phyloP scores from a whole-genome alignment of 30 jellyfish, hydroid and myxozoan species.

The Turritopsis rubra region DNA sequence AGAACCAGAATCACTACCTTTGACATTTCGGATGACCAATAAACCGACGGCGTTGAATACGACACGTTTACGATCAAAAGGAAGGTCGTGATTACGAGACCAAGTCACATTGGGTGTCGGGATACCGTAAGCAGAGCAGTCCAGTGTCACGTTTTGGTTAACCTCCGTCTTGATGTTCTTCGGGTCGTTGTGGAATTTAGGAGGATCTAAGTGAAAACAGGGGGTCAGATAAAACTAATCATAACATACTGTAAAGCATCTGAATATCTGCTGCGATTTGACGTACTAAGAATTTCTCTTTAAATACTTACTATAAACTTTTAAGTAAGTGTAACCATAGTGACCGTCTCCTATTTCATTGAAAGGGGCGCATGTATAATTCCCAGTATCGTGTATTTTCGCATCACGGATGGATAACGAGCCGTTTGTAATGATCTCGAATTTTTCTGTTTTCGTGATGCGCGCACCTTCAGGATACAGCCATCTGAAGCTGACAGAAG shows the following conservation, averaged over 20 bases:
- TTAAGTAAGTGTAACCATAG: slow-evolving; percentile 45
- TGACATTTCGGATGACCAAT: slow-evolving; percentile 1
- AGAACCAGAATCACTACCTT: slow-evolving; percentile 19
- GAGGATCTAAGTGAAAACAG: slow-evolving; percentile 56
- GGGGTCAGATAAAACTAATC: background rate
- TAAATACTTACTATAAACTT: slow-evolving; percentile 51
- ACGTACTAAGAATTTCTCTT: background rate
- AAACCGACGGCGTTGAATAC: slow-evolving; percentile 36
- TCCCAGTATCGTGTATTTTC: slow-evolving; percentile 54
- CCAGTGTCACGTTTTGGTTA: slow-evolving; percentile 69
- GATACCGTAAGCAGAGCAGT: slow-evolving; percentile 75
- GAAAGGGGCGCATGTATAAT: slow-evolving; percentile 83
- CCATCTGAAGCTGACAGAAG: slow-evolving; percentile 89
- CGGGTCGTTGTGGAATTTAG: slow-evolving; percentile 47
- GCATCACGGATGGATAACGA: slow-evolving; percentile 58
- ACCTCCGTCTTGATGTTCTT: slow-evolving; percentile 25
- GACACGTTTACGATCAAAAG: slow-evolving; percentile 37
- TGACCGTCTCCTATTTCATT: slow-evolving; percentile 70
- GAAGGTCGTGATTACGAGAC: slow-evolving; percentile 32
- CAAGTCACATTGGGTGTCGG: slow-evolving; percentile 94
- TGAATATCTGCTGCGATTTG: background rate
- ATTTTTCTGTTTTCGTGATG: slow-evolving; percentile 31
- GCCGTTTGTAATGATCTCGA: slow-evolving; percentile 63
- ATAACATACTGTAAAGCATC: no score
- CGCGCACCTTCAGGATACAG: slow-evolving; percentile 24